Evolutionary conservation across 2,888 invertebrate genomes (phyloP).

Genomic region (Malacosoma neustria): DNA sequence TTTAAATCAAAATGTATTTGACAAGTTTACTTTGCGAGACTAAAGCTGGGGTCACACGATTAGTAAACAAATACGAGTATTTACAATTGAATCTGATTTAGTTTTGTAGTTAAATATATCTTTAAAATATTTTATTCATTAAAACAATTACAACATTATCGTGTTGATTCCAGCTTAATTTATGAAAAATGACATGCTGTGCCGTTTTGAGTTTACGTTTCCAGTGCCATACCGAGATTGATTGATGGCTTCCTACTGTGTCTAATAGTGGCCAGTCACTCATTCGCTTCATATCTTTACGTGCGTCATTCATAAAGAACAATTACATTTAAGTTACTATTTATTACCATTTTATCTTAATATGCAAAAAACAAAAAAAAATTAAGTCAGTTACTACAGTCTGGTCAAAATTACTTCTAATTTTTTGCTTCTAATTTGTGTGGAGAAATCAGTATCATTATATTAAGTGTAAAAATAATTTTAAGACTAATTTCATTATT

Average conservation of each 20-base stretch:
- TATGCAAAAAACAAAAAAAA: conserved; percentile 16
- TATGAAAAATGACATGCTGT: conserved; percentile 25
- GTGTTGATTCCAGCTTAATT: conserved; percentile 15
- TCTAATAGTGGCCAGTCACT: conserved; percentile 10
- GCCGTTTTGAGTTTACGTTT: conserved; percentile 33
- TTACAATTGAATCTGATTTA: background rate
- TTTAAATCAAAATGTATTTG: background rate
- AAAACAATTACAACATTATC: conserved; percentile 6
- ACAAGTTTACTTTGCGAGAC: conserved; percentile 3
- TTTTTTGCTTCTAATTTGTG: background rate
- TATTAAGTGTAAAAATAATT: background rate
- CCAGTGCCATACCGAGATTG: conserved; percentile 44
- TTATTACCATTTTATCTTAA: conserved; percentile 16
- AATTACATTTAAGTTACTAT: conserved; percentile 20
- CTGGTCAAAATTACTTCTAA: background rate
- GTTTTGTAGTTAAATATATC: background rate
- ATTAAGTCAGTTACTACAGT: background rate
- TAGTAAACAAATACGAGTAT: conserved; percentile 1
- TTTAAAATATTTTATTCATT: background rate
- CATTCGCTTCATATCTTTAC: conserved; percentile 17
- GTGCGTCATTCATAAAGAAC: conserved; percentile 25
- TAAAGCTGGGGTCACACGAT: conserved; percentile 1
- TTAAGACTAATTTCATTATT: background rate
- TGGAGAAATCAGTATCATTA: background rate
- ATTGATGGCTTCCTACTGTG: conserved; percentile 16